Conservation (phyloP, 2,797 vertebrate genomes). For the Tolypeutes matacus region DNA sequence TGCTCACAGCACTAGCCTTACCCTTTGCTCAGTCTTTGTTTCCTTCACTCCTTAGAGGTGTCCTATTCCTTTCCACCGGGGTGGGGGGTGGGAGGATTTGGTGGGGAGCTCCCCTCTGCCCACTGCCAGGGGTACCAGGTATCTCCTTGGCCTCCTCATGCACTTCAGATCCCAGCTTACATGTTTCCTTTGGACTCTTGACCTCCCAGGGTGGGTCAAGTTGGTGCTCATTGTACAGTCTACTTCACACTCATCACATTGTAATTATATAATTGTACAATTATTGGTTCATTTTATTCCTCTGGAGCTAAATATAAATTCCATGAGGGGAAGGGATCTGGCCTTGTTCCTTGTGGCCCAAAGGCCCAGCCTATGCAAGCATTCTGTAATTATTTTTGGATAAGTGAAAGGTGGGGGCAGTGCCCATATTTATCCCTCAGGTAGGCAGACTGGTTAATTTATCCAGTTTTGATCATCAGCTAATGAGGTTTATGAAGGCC, state of each 20-base stretch:
- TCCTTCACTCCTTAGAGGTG: neutral
- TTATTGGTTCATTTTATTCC: neutral
- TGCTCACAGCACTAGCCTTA: neutral
- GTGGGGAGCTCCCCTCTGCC: neutral
- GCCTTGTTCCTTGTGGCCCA: neutral
- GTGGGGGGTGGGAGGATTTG: neutral
- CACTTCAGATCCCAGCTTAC: neutral
- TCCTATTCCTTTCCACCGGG: neutral
- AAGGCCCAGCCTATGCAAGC: neutral
- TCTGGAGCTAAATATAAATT: neutral
- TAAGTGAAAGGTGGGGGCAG: neutral
- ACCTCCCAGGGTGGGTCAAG: slow-evolving; percentile 10
- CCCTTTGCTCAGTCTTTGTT: neutral
- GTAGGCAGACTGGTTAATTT: neutral
- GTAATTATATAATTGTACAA: slow-evolving; percentile 65
- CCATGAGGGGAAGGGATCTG: neutral
- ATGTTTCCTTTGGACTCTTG: neutral
- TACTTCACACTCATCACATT: neutral
- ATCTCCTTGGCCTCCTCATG: neutral
- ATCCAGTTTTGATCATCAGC: neutral
- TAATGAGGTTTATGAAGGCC: neutral
- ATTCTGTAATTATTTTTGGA: neutral
- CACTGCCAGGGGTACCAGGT: neutral
- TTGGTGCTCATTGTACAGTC: neutral
- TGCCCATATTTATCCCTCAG: neutral